These are phyloP conservation scores for Gila robusta DNA, from an alignment of 2,797 vertebrate genomes.

Conservation along the genomic window DNA sequence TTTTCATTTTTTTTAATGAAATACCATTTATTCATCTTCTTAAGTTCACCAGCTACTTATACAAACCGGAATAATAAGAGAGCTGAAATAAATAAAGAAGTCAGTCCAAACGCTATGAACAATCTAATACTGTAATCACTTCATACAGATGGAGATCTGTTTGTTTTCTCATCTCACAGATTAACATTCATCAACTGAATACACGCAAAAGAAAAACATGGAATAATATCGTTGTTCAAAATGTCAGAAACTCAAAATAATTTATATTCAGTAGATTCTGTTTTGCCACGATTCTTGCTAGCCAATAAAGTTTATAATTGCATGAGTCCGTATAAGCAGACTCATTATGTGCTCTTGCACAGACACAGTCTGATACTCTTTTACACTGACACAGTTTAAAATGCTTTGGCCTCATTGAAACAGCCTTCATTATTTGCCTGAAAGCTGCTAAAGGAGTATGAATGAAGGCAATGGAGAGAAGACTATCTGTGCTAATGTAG, in stretches of 20 bases:
- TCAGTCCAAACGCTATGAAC: not conserved
- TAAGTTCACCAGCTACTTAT: not conserved
- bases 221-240: not conserved
- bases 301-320: not conserved
- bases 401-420: not conserved
- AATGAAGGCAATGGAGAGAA: not conserved
- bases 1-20: not conserved
- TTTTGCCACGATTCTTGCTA: not conserved
- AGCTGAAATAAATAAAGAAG: not conserved
- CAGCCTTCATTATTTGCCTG: not conserved
- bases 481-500: not conserved
- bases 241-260: not conserved
- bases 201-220: not conserved
- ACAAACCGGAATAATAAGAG: not conserved
- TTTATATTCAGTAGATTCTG: not conserved
- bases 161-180: not conserved
- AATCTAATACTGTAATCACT: not conserved
- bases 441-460: slow-evolving; percentile 4
- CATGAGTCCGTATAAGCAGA: not conserved
- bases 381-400: not conserved
- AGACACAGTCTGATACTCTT: not conserved
- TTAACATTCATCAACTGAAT: not conserved
- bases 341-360: not conserved
- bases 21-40: not conserved
- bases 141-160: not conserved